Conservation (phyloP, 2,113 vertebrate genomes). For the Capricornis sumatraensis region DNA sequence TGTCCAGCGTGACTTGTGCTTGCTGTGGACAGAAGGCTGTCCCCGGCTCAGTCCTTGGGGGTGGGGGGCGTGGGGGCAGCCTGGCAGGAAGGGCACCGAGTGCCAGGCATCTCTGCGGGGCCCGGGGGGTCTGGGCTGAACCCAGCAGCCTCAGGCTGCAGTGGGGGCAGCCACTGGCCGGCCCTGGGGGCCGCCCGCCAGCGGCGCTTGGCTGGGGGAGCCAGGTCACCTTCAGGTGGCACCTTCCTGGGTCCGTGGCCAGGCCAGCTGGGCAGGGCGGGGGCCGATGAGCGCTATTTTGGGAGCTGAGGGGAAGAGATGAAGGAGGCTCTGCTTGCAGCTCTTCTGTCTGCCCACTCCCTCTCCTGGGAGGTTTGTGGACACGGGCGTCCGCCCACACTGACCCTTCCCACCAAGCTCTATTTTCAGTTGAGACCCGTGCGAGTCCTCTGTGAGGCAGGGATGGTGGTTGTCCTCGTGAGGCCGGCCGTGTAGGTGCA, state of each 20-base stretch:
- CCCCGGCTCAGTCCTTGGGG: background rate
- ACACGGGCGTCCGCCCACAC: background rate
- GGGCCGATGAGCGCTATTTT: slow-evolving; percentile 52
- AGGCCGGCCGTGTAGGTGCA: background rate
- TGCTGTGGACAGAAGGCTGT: background rate
- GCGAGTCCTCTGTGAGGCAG: background rate
- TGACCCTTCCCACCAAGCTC: background rate
- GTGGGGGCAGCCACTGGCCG: background rate
- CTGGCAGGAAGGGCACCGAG: background rate
- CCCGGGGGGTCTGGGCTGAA: background rate
- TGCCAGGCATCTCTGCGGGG: background rate
- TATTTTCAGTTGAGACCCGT: background rate
- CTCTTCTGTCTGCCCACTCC: background rate
- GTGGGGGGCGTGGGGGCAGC: background rate
- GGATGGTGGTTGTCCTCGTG: background rate
- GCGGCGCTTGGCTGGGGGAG: background rate
- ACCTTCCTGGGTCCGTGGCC: slow-evolving; percentile 47
- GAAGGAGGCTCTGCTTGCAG: slow-evolving; percentile 22
- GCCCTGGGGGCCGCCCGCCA: background rate
- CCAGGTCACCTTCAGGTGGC: slow-evolving; percentile 55
- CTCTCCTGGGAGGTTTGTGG: background rate
- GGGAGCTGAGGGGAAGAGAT: slow-evolving; percentile 16
- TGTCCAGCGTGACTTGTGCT: background rate
- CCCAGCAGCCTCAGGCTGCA: background rate
- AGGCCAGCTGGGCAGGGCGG: slow-evolving; percentile 49